Conservation (phyloP, 2,888 invertebrate genomes). For the Trichopoda pennipes region DNA sequence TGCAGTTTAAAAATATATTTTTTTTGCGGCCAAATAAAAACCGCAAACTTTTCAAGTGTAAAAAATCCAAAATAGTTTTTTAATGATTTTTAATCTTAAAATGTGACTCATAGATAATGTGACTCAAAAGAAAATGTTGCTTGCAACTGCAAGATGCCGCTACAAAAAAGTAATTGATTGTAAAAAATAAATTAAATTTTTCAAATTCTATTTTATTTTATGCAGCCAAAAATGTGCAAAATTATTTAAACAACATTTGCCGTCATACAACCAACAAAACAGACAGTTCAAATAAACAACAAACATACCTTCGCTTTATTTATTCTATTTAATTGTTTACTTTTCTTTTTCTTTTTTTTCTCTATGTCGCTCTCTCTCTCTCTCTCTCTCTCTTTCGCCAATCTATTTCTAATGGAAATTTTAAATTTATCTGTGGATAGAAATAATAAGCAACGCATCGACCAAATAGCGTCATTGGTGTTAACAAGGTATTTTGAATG, state of each 20-base stretch:
- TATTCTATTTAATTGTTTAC: not conserved
- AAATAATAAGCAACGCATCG: not conserved
- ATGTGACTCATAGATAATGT: not conserved
- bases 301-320: conserved; percentile 47
- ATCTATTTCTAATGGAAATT: too few relatives aligned
- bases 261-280: conserved; percentile 8
- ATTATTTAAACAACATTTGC: not conserved
- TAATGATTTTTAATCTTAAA: too few relatives aligned
- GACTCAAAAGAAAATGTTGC: not conserved
- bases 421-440: not conserved
- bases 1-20: too few relatives aligned
- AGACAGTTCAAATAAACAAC: conserved; percentile 49
- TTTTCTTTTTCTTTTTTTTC: not conserved
- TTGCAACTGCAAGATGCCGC: too few relatives aligned
- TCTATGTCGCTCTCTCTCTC: too few relatives aligned
- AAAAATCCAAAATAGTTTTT: too few relatives aligned
- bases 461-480: conserved; percentile 21
- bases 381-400: too few relatives aligned
- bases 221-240: conserved; percentile 20
- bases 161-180: conserved; percentile 31
- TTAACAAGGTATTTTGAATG: conserved; percentile 43
- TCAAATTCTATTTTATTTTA: conserved; percentile 51
- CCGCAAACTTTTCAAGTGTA: too few relatives aligned
- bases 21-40: too few relatives aligned
- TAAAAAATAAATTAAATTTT: conserved; percentile 54